Conservation (phyloP, 2,797 vertebrate species). For the Echiichthys vipera region DNA sequence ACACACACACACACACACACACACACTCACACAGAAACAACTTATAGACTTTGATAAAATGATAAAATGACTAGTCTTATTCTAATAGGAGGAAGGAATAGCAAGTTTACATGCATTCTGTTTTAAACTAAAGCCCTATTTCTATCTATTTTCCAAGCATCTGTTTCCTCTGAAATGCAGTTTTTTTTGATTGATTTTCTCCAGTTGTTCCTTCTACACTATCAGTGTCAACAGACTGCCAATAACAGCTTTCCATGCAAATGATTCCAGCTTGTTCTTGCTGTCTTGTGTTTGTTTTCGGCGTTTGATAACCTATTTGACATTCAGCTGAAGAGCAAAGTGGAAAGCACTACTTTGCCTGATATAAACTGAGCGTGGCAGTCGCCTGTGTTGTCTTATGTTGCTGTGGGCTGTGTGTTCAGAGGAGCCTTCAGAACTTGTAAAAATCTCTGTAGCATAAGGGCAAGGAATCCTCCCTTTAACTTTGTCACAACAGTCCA, state of each 20-base stretch:
- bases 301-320: slow-evolving; percentile 58
- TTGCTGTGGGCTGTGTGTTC: slow-evolving; percentile 43
- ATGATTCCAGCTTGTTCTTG: slow-evolving; percentile 31
- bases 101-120: not conserved
- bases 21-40: not conserved
- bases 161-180: slow-evolving; percentile 23
- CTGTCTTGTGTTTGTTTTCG: slow-evolving; percentile 25
- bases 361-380: slow-evolving; percentile 42
- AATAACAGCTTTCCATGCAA: slow-evolving; percentile 50
- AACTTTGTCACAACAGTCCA: slow-evolving; percentile 41
- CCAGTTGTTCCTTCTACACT: slow-evolving; percentile 27
- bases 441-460: slow-evolving; percentile 50
- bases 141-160: slow-evolving; percentile 10
- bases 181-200: slow-evolving; percentile 40
- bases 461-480: slow-evolving; percentile 21
- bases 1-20: not conserved
- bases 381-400: slow-evolving; percentile 44
- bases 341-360: slow-evolving; percentile 46
- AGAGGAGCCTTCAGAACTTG: slow-evolving; percentile 52
- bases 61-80: too few species aligned
- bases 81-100: too few species aligned
- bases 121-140: slow-evolving; percentile 13
- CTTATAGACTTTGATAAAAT: slow-evolving; percentile 9
- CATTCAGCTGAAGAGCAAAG: slow-evolving; percentile 51
- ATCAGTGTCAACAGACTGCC: slow-evolving; percentile 28